These are phyloP conservation scores for Cataglyphis albicans DNA, from an alignment of 2,888 invertebrate genomes.

Conservation along the genomic window DNA sequence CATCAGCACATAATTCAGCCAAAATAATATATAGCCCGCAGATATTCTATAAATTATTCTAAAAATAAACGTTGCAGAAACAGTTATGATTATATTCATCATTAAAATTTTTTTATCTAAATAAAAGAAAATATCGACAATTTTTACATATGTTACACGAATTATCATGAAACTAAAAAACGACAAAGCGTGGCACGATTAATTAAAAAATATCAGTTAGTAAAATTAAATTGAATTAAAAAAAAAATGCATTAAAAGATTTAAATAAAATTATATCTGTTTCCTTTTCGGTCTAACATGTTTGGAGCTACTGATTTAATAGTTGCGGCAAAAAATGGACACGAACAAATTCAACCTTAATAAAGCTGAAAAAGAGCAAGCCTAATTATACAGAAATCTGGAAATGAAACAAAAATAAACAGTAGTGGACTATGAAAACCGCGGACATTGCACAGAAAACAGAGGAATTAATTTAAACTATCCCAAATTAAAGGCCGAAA, in stretches of 20 bases:
- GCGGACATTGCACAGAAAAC: neutral
- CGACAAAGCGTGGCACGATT: neutral
- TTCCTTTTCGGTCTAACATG: neutral
- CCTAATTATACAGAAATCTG: neutral
- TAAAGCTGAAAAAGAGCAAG: neutral
- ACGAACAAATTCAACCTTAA: neutral
- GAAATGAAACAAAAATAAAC: neutral
- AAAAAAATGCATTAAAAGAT: neutral
- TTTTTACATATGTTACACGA: neutral
- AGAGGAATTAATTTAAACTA: constrained; percentile 38
- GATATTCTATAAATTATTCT: neutral
- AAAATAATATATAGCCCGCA: neutral
- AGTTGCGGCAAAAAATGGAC: neutral
- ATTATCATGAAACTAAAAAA: neutral
- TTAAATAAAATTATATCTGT: neutral
- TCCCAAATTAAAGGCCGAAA: constrained; percentile 24
- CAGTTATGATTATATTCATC: neutral
- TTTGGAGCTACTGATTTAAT: neutral
- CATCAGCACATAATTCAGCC: neutral
- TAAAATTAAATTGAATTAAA: neutral
- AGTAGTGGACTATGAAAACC: constrained; percentile 5
- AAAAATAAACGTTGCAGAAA: neutral
- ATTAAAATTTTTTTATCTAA: neutral
- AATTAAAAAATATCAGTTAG: neutral
- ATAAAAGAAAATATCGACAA: neutral